Conservation (phyloP, 92 coral and sea anemone species). For the Porites divaricata region DNA sequence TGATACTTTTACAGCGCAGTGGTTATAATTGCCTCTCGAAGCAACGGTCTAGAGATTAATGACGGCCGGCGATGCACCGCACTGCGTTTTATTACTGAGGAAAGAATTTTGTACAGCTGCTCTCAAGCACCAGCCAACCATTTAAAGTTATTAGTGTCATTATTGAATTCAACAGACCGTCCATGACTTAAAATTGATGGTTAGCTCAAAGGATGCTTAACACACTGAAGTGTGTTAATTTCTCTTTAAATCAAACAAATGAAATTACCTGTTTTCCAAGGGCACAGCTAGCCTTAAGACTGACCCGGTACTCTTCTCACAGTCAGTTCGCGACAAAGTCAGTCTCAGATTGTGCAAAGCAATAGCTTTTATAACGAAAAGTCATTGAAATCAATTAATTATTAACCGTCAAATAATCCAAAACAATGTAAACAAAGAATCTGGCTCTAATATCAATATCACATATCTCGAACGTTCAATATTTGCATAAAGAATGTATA, state of each 20-base stretch:
- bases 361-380: not conserved
- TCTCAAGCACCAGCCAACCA: not conserved
- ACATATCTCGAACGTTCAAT: slow-evolving; percentile 21
- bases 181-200: not conserved
- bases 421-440: slow-evolving; percentile 36
- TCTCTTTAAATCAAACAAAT: no score
- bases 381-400: slow-evolving; percentile 35
- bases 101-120: not conserved
- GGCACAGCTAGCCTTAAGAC: not conserved
- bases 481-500: not conserved
- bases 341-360: not conserved
- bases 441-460: slow-evolving; percentile 16
- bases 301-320: not conserved
- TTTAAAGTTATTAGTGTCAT: not conserved
- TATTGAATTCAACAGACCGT: not conserved
- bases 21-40: slow-evolving; percentile 31
- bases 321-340: not conserved
- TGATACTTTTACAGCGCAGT: not conserved
- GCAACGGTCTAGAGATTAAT: not conserved
- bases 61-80: slow-evolving; percentile 2
- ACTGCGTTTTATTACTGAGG: not conserved
- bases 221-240: not conserved
- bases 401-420: slow-evolving; percentile 18
- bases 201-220: not conserved
- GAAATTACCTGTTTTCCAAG: not conserved